These are phyloP conservation scores for Silurus meridionalis DNA, from an alignment of 2,113 vertebrate genomes.

Conservation along the genomic window DNA sequence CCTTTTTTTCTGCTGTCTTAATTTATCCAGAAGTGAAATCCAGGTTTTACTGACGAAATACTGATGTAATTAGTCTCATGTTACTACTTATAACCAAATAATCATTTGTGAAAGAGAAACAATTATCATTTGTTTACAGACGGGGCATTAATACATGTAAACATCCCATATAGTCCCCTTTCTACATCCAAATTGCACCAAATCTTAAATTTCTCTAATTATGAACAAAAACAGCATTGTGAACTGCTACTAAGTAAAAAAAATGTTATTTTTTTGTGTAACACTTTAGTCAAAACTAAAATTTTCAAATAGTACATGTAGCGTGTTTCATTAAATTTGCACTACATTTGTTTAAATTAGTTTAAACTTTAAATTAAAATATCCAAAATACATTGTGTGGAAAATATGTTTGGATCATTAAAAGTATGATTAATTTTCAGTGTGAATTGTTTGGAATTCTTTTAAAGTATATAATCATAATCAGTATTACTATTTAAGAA, in stretches of 20 bases:
- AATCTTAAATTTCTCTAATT: background rate
- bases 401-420: too few species aligned
- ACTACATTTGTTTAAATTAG: too few species aligned
- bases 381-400: too few species aligned
- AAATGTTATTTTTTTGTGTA: background rate
- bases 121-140: background rate
- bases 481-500: too few species aligned
- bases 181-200: background rate
- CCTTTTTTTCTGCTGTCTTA: background rate
- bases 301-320: background rate
- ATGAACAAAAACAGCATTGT: background rate
- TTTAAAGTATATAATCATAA: too few species aligned
- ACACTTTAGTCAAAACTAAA: background rate
- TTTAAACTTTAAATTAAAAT: too few species aligned
- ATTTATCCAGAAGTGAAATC: background rate
- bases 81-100: background rate
- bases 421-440: too few species aligned
- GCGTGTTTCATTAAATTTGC: background rate
- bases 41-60: background rate
- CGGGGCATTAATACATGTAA: background rate
- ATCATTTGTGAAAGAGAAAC: background rate
- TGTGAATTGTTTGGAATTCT: too few species aligned
- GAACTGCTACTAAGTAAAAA: background rate
- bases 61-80: background rate
- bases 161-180: background rate